Evolutionary conservation across 2,113 vertebrate species (phyloP), one percentile per base, ranked within the genome.

Genomic region (Hippocampus barbouri): DNA sequence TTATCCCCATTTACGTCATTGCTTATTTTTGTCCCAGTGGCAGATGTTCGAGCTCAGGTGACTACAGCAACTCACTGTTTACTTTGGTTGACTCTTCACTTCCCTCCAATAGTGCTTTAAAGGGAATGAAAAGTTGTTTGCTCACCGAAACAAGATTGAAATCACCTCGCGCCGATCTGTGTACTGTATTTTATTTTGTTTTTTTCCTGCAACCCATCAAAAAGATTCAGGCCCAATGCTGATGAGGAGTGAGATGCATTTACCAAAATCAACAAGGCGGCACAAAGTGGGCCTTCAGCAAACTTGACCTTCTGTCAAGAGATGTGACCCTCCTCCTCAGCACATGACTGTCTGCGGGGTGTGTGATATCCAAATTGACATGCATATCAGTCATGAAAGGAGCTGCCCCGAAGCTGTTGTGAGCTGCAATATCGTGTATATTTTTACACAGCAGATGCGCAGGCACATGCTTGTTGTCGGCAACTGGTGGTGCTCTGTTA

Each of bases 31-130:
- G 34, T 38, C 34, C 8, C 15, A 34, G 27, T 66, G 74, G 49
- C 25, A 47, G 75, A 71, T 76, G 68, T 30, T 85, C 78, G 81
- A 76, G 74, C 63, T 62, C 63, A 25, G 64, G 30, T 75, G 74
- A 74, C n/a, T 54, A 54, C 21, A 73, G 70, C 34, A 74, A 69
- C 45, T 14, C 3, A 57, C 53, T 69, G 61, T 82, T 79, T 64
- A 66, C 61, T 78, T 75, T 75, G 76, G 57, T 78, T 68, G 3
- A 45, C 49, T 45, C 75, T 81, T 80, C 74, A 78, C 20, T 81
- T 83, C 62, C 76, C 60, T 47, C 14, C 21, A 51, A 62, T 23
- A 2, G 20, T 14, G 66, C 61, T 68, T 1, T 47, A 70, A 74
- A 54, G 69, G 27, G 23, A 69, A 63, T 61, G 57, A 49, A 66